Base-by-base conservation (phyloP, 2,888 invertebrate species). In the Drosophila flavopinicola region DNA sequence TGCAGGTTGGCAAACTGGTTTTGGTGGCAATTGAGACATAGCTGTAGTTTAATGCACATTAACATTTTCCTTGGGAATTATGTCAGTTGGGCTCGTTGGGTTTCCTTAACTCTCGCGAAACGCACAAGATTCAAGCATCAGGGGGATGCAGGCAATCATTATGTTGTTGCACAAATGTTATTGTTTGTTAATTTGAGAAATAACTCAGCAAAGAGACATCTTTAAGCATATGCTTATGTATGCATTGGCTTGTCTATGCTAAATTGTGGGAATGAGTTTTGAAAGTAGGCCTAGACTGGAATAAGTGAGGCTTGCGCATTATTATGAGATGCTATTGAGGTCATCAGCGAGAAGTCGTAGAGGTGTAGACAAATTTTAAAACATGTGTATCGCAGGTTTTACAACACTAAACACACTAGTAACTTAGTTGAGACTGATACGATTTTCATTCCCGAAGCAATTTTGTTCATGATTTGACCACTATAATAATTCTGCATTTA, bases 41-140 rank as follows among this genome's bases (percentile, higher is more conserved):
- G 67, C 82, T 73, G 78, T 84, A 66, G 79, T 57, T 69, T 65
- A 75, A 73, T 78, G 63, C 63, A 73, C 56, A 75, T 80, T 84
- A 84, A 80, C 78, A 80, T 80, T 80, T 80, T 85, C 68, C 78
- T 65, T 82, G 80, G 80, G 80, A 80, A 80, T 78, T 78, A 85
- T 80, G 80, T 78, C 85, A 80, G 82, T 75, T 68, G 79, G 79
- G 66, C 29, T 39, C 25, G 45, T 38, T 44, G 29, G 25, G 49
- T 67, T 72, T 72, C 68, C 74, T 73, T 52, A 58, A 52, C 56
- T 32, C 30, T 23, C 9, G 33, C 27, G 23, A 53, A 51, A 66
- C 66, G 58, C 66, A 65, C 65, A 65, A 32, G 35, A 38, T 35
- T 17, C 7, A 35, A 25, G 47, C 23, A 39, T 24, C n/a, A 13